Evolutionary conservation across 2,113 vertebrate genomes (phyloP), one percentile per base, ranked within the genome.

Genomic region (Rhinolophus ferrumequinum): DNA sequence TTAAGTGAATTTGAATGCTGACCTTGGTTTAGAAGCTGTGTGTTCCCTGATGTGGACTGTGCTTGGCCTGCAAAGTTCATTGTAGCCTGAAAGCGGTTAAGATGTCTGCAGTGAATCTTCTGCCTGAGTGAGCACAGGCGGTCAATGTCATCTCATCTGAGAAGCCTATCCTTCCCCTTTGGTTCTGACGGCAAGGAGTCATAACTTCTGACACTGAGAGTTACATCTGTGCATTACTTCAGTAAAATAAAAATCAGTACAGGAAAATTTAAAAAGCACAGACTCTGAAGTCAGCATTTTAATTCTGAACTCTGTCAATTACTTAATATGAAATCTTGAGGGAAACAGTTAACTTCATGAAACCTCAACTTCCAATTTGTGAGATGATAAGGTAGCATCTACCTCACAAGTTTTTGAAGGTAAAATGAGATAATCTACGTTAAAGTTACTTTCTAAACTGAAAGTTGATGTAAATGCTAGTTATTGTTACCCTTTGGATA

Each of bases 391-490:
- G 2, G 14, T 24, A 73, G 6, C 19, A 66, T 54, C 60, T 26
- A 52, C 6, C 22, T 72, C 30, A 67, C 4, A 81, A 66, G 16
- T 33, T 67, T 79, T 82, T 38, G 21, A 80, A 90, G 38, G 75
- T 35, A 93, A 90, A 97, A 91, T 41, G 41, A 97, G 24, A 77
- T 28, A 9, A 85, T 58, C 70, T 41, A 72, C 26, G 12, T n/a
- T 66, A 93, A 76, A 97, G 54, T 11, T 12, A 16, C 8, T 73
- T 50, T 69, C 64, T 64, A 18, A 54, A 30, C 38, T 70, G 41
- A 96, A 87, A 94, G 44, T 56, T 44, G 69, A 70, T 54, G 67
- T 58, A 91, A 93, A 92, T 75, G 41, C 50, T 90, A 47, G 60
- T 60, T 86, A 67, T 21, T 44, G 33, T 72, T 91, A 88, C 18